A percentile compares a stretch with the other conserved stretches of the same genome.
These are phyloP conservation scores for Anagyrus pseudococci DNA, from an alignment of 2,888 invertebrate species.

Conservation along the genomic window DNA sequence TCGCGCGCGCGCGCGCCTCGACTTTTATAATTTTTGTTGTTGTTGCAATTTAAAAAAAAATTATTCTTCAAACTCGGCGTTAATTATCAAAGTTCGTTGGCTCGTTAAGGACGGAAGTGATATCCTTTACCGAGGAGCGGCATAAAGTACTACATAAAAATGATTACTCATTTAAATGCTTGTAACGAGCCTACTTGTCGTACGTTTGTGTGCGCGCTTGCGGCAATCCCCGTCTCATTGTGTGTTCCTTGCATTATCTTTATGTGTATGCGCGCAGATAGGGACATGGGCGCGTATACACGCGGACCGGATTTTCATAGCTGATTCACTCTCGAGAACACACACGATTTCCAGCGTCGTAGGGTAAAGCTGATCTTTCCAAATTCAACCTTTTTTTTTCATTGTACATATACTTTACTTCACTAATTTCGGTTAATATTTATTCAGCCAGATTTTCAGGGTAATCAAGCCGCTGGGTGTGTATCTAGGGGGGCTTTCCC, in stretches of 20 bases:
- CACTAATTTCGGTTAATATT: too few species aligned
- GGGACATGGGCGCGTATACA: constrained; percentile 2
- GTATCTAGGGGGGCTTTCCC: too few species aligned
- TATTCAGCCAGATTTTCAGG: too few species aligned
- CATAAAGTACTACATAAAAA: not conserved
- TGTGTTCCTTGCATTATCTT: constrained; percentile 21
- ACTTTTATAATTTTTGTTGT: too few species aligned
- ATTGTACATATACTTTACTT: too few species aligned
- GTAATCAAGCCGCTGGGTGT: too few species aligned
- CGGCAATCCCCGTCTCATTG: not conserved
- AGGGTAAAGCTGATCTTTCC: too few species aligned
- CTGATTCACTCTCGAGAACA: constrained; percentile 13
- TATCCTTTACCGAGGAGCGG: not conserved
- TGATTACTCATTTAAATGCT: constrained; percentile 1
- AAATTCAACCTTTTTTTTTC: too few species aligned
- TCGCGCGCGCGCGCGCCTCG: too few species aligned
- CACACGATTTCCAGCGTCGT: not conserved
- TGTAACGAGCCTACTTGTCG: not conserved
- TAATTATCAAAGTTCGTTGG: not conserved
- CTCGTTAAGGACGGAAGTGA: not conserved
- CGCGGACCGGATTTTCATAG: constrained; percentile 11
- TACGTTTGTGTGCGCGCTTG: too few species aligned
- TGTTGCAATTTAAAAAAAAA: too few species aligned
- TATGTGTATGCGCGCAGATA: constrained; percentile 12
- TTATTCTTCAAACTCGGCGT: too few species aligned